Evolutionary conservation across 2,797 vertebrate genomes (phyloP).

Genomic region (Aeoliscus strigatus): DNA sequence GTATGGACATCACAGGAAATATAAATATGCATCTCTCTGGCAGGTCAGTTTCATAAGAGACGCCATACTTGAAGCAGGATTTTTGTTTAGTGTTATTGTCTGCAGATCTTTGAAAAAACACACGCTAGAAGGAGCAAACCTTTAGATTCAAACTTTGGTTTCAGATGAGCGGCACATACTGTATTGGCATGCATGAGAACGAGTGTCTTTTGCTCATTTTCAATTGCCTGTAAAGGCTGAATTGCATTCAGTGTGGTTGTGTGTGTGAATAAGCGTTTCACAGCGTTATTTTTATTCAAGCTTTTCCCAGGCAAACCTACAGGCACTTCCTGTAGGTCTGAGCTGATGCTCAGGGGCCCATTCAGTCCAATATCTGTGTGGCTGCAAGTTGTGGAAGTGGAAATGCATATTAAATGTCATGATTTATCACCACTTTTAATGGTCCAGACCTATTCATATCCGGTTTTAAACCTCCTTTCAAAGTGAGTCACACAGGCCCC

Average conservation of each 20-base stretch:
- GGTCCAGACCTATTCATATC: constrained; percentile 36
- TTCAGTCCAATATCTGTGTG: constrained; percentile 60
- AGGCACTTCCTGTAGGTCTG: constrained; percentile 58
- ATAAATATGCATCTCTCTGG: no score
- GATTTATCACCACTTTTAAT: constrained; percentile 55
- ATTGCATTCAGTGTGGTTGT: constrained; percentile 68
- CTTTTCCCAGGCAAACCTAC: constrained; percentile 60
- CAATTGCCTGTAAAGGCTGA: constrained; percentile 43
- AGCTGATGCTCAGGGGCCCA: constrained; percentile 50
- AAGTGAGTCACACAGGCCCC: constrained; percentile 43
- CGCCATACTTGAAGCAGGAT: no score
- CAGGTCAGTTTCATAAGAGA: no score
- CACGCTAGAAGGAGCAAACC: no score
- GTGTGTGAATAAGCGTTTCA: constrained; percentile 62
- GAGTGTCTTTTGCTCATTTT: constrained; percentile 45
- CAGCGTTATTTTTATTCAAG: constrained; percentile 67
- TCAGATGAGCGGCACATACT: no score
- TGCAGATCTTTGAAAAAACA: no score
- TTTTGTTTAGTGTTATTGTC: no score
- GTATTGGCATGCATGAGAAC: no score
- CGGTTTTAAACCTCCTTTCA: constrained; percentile 42
- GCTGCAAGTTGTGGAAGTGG: constrained; percentile 52
- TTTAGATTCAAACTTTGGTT: no score
- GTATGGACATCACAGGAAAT: no score
- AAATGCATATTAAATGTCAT: constrained; percentile 52